Evolutionary conservation across 2,888 invertebrate species (phyloP).

Genomic region (Ellobium chinense): DNA sequence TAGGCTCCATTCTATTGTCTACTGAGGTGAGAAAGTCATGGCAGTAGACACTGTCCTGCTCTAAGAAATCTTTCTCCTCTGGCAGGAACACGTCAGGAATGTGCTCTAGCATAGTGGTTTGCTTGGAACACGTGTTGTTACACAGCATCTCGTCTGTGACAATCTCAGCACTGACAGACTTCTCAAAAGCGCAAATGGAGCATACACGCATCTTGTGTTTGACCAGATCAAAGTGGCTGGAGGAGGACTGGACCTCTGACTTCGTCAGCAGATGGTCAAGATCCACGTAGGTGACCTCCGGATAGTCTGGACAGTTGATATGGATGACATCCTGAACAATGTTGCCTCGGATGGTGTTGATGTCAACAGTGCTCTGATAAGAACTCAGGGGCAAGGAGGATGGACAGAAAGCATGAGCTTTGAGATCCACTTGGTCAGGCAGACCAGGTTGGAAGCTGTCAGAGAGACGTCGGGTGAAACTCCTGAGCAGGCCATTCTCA

Average conservation of each 20-base stretch:
- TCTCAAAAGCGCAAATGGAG: conserved; percentile 53
- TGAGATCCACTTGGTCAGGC: conserved; percentile 40
- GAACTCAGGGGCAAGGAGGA: conserved; percentile 50
- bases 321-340: conserved; percentile 46
- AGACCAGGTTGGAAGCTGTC: conserved; percentile 40
- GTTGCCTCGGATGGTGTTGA: conserved; percentile 34
- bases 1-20: conserved; percentile 39
- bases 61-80: conserved; percentile 45
- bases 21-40: conserved; percentile 51
- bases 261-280: conserved; percentile 48
- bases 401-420: conserved; percentile 52
- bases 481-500: conserved; percentile 25
- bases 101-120: conserved; percentile 31
- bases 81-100: conserved; percentile 17
- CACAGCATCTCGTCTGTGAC: conserved; percentile 50
- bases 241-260: conserved; percentile 29
- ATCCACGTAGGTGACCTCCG: conserved; percentile 54
- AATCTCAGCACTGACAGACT: conserved; percentile 47
- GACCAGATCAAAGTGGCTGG: conserved; percentile 42
- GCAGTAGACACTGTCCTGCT: conserved; percentile 54
- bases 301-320: conserved; percentile 53
- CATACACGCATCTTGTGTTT: conserved; percentile 53
- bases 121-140: conserved; percentile 52
- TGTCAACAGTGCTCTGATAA: conserved; percentile 42
- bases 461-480: conserved; percentile 30